Evolutionary conservation across 2,113 vertebrate species (phyloP).

Genomic region (Nycticorax nycticorax): DNA sequence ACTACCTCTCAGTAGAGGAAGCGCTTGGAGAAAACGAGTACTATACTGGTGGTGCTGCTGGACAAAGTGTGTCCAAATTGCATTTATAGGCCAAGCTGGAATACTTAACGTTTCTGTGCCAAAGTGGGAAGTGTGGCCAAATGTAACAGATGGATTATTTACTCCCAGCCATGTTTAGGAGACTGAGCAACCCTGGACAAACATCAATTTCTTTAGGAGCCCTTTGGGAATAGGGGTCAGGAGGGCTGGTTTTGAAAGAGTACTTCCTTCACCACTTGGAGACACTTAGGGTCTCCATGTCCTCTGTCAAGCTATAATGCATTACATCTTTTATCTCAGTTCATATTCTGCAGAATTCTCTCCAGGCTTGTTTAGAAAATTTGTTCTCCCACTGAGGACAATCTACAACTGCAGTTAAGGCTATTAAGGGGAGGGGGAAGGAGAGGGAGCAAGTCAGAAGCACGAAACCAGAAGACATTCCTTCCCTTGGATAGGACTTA

Average conservation of each 20-base stretch:
- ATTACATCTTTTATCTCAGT: background rate
- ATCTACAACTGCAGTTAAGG: background rate
- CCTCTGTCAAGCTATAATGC: background rate
- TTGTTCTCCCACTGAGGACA: background rate
- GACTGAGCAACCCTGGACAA: background rate
- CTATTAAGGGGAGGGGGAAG: background rate
- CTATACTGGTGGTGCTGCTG: background rate
- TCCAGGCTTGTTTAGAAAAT: background rate
- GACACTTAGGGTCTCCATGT: background rate
- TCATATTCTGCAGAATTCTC: background rate
- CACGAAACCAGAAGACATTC: conserved; percentile 15
- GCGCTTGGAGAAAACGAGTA: background rate
- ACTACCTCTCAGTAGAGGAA: background rate
- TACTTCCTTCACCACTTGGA: background rate
- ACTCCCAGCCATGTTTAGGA: background rate
- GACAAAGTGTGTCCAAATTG: background rate
- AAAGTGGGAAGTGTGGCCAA: background rate
- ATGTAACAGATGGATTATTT: background rate
- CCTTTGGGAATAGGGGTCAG: background rate
- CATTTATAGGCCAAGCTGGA: background rate
- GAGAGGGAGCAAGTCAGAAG: background rate
- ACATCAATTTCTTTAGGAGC: conserved; percentile 3
- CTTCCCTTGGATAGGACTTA: background rate
- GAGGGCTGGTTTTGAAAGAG: background rate
- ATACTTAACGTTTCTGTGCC: background rate